Evolutionary conservation across 2,888 invertebrate species (phyloP).

Genomic region (Synanthedon myopaeformis): DNA sequence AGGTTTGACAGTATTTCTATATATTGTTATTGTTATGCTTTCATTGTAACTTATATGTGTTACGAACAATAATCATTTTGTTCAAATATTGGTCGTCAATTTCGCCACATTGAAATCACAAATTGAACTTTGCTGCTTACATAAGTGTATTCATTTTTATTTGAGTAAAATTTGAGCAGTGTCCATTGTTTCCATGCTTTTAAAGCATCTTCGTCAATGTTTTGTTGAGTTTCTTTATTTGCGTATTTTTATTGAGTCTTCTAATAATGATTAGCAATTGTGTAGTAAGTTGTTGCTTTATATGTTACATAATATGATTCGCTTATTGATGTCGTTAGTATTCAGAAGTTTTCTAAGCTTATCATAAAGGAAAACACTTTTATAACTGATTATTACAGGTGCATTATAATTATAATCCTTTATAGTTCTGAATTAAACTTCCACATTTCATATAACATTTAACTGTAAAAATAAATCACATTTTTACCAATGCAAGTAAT

Average conservation of each 20-base stretch:
- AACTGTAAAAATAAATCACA: too few relatives aligned
- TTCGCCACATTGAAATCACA: constrained; percentile 5
- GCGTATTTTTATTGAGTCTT: constrained; percentile 24
- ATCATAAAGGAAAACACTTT: too few relatives aligned
- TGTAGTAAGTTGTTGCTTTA: not conserved
- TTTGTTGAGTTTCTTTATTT: constrained; percentile 15
- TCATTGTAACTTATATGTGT: constrained; percentile 63
- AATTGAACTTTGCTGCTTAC: constrained; percentile 15
- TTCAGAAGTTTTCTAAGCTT: too few relatives aligned
- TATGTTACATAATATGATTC: too few relatives aligned
- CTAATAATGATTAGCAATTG: constrained; percentile 13
- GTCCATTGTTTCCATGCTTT: constrained; percentile 28
- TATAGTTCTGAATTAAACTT: too few relatives aligned
- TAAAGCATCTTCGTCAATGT: constrained; percentile 19
- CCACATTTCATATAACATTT: too few relatives aligned
- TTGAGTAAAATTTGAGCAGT: constrained; percentile 6
- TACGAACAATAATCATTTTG: constrained; percentile 9
- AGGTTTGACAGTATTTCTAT: not conserved
- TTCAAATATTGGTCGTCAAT: constrained; percentile 2
- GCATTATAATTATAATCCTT: too few relatives aligned
- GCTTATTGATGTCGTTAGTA: constrained; percentile 1
- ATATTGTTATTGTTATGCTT: constrained; percentile 30
- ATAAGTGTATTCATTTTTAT: constrained; percentile 2
- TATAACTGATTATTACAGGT: too few relatives aligned
- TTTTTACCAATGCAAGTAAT: too few relatives aligned